Evolutionary conservation across 64 coral and sea anemone species (phyloP).

Genomic region (Pocillopora damicornis): DNA sequence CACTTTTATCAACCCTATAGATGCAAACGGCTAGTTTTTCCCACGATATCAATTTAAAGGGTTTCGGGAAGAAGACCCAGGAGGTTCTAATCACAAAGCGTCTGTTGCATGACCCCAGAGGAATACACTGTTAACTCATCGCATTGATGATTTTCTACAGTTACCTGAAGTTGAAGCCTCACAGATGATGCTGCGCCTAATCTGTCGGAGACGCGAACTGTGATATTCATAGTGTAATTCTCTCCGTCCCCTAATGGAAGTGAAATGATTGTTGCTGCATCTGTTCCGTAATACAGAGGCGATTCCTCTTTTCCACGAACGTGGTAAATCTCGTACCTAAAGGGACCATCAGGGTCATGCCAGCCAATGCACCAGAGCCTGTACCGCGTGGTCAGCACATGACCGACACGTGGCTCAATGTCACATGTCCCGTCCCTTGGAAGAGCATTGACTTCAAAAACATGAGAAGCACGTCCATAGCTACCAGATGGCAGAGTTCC

Average conservation of each 20-base stretch:
- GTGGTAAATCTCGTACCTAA: conserved; percentile 47
- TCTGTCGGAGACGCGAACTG: conserved; percentile 43
- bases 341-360: conserved; percentile 59
- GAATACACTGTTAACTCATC: background rate
- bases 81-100: no score
- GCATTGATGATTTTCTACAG: background rate
- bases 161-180: conserved; percentile 58
- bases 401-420: conserved; percentile 53
- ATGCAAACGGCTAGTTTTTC: no score
- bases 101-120: no score
- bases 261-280: conserved; percentile 6
- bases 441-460: conserved; percentile 55
- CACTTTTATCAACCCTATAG: no score
- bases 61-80: no score
- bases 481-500: conserved; percentile 22
- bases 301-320: background rate
- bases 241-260: conserved; percentile 43
- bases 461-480: conserved; percentile 39
- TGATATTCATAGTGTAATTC: conserved; percentile 63
- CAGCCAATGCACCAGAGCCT: conserved; percentile 46
- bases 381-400: conserved; percentile 55
- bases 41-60: no score
- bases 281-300: conserved; percentile 50
- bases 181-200: conserved; percentile 34
- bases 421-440: conserved; percentile 46